phyloP scores from a whole-genome alignment of 2,113 vertebrate genomes.

The Chelonoidis abingdonii region DNA sequence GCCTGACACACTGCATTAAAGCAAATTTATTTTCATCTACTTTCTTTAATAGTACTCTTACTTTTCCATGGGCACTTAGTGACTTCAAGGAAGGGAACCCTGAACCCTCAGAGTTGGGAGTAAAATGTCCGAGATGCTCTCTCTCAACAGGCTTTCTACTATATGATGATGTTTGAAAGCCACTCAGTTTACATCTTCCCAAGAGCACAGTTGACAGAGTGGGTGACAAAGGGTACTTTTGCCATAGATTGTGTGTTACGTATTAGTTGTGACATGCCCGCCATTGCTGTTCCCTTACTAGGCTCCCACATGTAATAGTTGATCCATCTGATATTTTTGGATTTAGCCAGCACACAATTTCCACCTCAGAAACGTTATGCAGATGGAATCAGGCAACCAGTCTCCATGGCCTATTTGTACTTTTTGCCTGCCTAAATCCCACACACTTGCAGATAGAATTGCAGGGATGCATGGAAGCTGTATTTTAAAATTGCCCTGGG shows the following conservation, averaged over 20 bases:
- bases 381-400: slow-evolving; percentile 9
- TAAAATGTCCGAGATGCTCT: not conserved
- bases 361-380: not conserved
- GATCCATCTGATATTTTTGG: not conserved
- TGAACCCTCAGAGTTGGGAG: not conserved
- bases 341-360: slow-evolving; percentile 20
- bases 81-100: not conserved
- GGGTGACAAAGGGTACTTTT: not conserved
- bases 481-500: slow-evolving; percentile 50
- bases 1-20: not conserved
- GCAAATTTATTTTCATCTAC: not conserved
- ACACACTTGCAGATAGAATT: slow-evolving; percentile 22
- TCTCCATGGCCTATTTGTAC: slow-evolving; percentile 53
- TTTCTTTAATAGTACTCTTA: not conserved
- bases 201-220: not conserved
- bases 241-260: not conserved
- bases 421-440: slow-evolving; percentile 2
- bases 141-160: not conserved
- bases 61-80: not conserved
- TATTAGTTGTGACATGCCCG: not conserved
- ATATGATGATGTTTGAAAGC: not conserved
- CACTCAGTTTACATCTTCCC: not conserved
- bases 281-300: rapidly evolving
- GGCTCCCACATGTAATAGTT: not conserved
- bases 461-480: slow-evolving; percentile 34